phyloP scores from a whole-genome alignment of 2,888 invertebrate species.

The Agrochola circellaris region DNA sequence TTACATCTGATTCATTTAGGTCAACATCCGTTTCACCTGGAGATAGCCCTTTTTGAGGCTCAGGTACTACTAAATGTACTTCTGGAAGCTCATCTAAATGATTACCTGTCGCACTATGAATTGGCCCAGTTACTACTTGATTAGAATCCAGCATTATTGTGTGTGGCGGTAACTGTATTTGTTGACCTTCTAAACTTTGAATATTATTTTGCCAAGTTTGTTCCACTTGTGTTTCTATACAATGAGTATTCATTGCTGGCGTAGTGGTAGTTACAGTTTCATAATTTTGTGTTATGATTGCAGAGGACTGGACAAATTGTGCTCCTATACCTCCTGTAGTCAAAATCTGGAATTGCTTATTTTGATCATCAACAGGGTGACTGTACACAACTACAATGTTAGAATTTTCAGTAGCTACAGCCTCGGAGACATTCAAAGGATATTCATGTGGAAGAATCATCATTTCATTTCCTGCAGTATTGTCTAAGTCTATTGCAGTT shows the following conservation, averaged over 20 bases:
- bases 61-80: constrained; percentile 67
- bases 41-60: constrained; percentile 59
- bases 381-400: constrained; percentile 92
- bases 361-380: constrained; percentile 90
- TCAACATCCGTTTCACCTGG: constrained; percentile 48
- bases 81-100: constrained; percentile 73
- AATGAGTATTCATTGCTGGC: constrained; percentile 86
- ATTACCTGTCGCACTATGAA: constrained; percentile 60
- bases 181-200: constrained; percentile 69
- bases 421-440: constrained; percentile 89
- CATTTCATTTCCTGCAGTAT: constrained; percentile 90
- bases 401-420: constrained; percentile 88
- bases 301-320: constrained; percentile 84
- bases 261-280: constrained; percentile 85
- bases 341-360: constrained; percentile 89
- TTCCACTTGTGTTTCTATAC: constrained; percentile 77
- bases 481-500: constrained; percentile 84
- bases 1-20: constrained; percentile 40
- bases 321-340: constrained; percentile 81
- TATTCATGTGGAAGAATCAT: constrained; percentile 92
- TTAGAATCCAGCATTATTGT: constrained; percentile 62
- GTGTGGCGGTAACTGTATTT: constrained; percentile 67
- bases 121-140: constrained; percentile 59
- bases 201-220: constrained; percentile 79
- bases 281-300: constrained; percentile 85